These are phyloP conservation scores for Eledona agricola DNA, from an alignment of 2,888 invertebrate genomes.

Conservation along the genomic window DNA sequence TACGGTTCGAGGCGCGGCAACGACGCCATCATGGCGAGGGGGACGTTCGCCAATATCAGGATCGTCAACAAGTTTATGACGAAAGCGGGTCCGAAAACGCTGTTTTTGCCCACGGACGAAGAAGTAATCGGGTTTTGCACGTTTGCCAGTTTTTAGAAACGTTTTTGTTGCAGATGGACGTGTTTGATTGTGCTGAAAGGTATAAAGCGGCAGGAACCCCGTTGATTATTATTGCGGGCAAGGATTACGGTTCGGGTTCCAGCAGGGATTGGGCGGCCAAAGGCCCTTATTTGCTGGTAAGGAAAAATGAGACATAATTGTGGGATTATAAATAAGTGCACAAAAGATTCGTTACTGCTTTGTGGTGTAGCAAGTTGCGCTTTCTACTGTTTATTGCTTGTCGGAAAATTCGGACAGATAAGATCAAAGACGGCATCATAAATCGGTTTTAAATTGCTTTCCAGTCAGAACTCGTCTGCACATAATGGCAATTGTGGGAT, in stretches of 20 bases:
- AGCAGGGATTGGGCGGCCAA: constrained; percentile 99
- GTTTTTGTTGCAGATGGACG: constrained; percentile 84
- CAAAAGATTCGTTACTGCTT: no score
- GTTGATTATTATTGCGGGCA: constrained; percentile 90
- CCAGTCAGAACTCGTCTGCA: no score
- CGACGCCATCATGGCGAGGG: constrained; percentile 96
- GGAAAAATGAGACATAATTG: no score
- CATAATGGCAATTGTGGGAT: no score
- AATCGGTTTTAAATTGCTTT: no score
- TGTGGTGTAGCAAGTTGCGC: no score
- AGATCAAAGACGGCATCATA: no score
- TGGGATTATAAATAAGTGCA: no score
- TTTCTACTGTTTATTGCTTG: neutral
- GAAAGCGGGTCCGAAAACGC: constrained; percentile 83
- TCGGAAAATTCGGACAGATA: no score
- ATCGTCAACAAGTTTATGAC: constrained; percentile 88
- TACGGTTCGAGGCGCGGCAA: constrained; percentile 98
- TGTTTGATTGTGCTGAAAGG: constrained; percentile 93
- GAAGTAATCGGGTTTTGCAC: constrained; percentile 63
- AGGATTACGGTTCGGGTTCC: constrained; percentile 98
- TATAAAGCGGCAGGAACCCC: constrained; percentile 80
- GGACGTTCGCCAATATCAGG: constrained; percentile 98
- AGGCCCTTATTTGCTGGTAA: constrained; percentile 90
- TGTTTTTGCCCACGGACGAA: constrained; percentile 88
- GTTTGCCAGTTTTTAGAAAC: constrained; percentile 4